Base-by-base conservation (phyloP, 2,113 vertebrate genomes). In the Nannobrachium achirus region DNA sequence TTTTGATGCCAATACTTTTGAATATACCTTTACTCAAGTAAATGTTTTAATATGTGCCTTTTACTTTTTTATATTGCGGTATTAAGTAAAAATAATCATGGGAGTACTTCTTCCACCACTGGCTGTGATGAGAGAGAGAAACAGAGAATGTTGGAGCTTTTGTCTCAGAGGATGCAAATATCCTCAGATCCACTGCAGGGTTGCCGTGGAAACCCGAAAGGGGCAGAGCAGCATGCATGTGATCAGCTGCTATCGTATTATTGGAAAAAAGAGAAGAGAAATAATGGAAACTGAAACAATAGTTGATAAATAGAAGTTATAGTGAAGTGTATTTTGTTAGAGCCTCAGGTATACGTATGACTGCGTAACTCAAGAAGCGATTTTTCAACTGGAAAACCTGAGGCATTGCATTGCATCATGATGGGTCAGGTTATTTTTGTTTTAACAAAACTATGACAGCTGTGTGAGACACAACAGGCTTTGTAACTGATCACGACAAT, bases 201-300 rank as follows among this genome's bases (percentile, higher is more conserved):
- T 91, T 91, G 81, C 87, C 88, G 67, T 79, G 86, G 89, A 87
- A 89, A 90, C 88, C 42, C 53, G 73, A 66, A 69, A 60, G 56
- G 62, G 56, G 55, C 61, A 76, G 73, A 79, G 64, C 62, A 63
- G 59, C 69, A 59, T 69, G 50, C 49, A 75, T n/a, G n/a, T n/a
- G n/a, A 66, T 69, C 69, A 56, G 63, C 78, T 45, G 33, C 66
- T 66, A 69, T 48, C 63, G 50, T 56, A 44, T 63, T 66, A 59
- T 50, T 67, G 51, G 72, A 63, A 75, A 58, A n/a, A 48, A 45
- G 70, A 39, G 6, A 53, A 58, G 14, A 38, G 42, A 63, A 51
- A 38, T 51, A 14, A 57, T 46, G 38, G 44, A 42, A 13, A 62
- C 14, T 42, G 16, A 10, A 16, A 56, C 25, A 33, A 33, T 33